phyloP scores from a whole-genome alignment of 2,113 vertebrate species.

The Eidolon helvum region DNA sequence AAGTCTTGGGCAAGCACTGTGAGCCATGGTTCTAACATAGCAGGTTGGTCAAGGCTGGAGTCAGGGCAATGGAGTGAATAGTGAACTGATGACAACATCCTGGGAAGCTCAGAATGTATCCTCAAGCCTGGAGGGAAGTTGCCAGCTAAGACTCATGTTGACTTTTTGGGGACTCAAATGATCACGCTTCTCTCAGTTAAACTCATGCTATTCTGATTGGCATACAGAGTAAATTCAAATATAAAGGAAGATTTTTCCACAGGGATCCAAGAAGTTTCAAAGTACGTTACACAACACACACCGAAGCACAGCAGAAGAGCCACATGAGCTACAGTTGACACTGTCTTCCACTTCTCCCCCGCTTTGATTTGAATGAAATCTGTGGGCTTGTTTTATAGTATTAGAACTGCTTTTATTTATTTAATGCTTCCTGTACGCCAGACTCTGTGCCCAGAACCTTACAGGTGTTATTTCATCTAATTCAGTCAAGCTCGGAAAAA shows the following conservation, averaged over 20 bases:
- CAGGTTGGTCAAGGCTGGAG: not conserved
- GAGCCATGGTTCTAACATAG: not conserved
- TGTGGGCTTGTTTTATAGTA: not conserved
- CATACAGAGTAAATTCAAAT: not conserved
- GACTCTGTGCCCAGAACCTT: not conserved
- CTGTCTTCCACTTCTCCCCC: not conserved
- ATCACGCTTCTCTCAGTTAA: not conserved
- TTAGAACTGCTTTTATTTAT: not conserved
- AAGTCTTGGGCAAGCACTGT: not conserved
- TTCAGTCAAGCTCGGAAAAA: not conserved
- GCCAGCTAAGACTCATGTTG: not conserved
- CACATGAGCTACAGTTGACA: accelerated
- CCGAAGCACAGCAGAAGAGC: not conserved
- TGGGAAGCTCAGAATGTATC: not conserved
- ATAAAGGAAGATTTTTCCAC: not conserved
- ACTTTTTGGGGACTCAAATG: not conserved
- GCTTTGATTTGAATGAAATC: not conserved
- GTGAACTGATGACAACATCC: not conserved
- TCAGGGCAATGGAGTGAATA: not conserved
- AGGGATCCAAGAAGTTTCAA: not conserved
- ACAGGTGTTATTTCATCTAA: not conserved
- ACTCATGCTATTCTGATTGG: not conserved
- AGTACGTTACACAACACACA: too few species aligned
- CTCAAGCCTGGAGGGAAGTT: not conserved
- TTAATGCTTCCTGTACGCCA: not conserved